Conservation (phyloP, 35 echinoderm and acorn worm species). For the Ptychodera flava region DNA sequence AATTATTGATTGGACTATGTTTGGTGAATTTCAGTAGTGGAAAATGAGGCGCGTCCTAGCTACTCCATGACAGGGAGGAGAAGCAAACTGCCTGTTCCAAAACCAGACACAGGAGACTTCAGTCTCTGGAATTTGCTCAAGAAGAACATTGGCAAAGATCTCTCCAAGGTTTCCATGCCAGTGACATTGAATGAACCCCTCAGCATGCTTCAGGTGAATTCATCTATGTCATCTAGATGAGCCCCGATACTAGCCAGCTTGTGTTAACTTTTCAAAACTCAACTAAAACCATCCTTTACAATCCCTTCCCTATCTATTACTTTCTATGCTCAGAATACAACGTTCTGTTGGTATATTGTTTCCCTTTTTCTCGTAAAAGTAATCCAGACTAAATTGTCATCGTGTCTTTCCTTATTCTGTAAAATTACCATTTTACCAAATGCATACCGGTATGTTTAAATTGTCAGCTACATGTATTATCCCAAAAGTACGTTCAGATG, state of each 20-base stretch:
- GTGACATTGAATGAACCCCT: constrained; percentile 95
- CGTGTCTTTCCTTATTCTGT: too few relatives aligned
- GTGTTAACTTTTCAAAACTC: too few relatives aligned
- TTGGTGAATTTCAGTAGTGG: constrained; percentile 81
- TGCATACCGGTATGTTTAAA: too few relatives aligned
- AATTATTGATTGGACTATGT: too few relatives aligned
- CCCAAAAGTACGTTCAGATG: too few relatives aligned
- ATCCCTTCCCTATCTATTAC: background rate
- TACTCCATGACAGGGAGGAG: constrained; percentile 76
- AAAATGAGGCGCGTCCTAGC: constrained; percentile 46
- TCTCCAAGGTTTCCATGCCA: constrained; percentile 96
- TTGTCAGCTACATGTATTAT: too few relatives aligned
- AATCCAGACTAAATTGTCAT: too few relatives aligned
- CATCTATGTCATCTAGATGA: too few relatives aligned
- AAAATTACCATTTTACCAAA: too few relatives aligned
- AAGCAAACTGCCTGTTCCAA: constrained; percentile 66
- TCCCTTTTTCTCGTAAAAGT: too few relatives aligned
- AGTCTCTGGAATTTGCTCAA: constrained; percentile 97
- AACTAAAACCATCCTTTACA: constrained; percentile 10
- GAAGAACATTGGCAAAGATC: constrained; percentile 96
- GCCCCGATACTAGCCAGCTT: too few relatives aligned
- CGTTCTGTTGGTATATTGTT: background rate
- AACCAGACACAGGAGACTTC: constrained; percentile 83
- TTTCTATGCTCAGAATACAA: background rate
- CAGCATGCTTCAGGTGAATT: constrained; percentile 94